Conservation (phyloP, 2,797 vertebrate species). For the Megalops cyprinoides region DNA sequence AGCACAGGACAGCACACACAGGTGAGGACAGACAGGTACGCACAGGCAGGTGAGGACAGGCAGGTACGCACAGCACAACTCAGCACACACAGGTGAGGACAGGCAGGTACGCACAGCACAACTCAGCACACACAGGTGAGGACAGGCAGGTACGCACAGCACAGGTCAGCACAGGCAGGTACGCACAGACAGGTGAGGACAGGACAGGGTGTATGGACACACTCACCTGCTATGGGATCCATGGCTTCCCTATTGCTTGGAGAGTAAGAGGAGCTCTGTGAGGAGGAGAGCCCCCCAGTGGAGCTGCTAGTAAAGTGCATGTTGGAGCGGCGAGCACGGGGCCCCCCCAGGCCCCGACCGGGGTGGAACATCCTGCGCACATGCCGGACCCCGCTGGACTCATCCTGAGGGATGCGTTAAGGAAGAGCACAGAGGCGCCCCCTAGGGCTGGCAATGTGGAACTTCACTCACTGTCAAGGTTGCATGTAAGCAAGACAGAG, state of each 20-base stretch:
- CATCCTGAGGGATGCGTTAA: slow-evolving; percentile 86
- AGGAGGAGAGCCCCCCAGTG: slow-evolving; percentile 92
- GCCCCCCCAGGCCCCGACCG: slow-evolving; percentile 91
- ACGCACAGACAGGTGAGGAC: too few relatives aligned
- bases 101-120: not conserved
- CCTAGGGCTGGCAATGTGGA: too few relatives aligned
- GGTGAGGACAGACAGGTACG: too few relatives aligned
- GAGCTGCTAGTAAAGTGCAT: slow-evolving; percentile 99
- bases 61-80: too few relatives aligned
- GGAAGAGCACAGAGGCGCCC: slow-evolving; percentile 57
- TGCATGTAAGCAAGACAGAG: too few relatives aligned
- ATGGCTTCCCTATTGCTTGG: slow-evolving; percentile 99
- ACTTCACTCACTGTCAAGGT: too few relatives aligned
- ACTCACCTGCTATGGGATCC: slow-evolving; percentile 98
- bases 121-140: not conserved
- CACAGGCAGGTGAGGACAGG: too few relatives aligned
- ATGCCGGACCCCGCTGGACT: slow-evolving; percentile 97
- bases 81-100: not conserved
- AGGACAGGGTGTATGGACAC: too few relatives aligned
- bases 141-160: too few relatives aligned
- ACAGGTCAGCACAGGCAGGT: not conserved
- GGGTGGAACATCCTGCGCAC: slow-evolving; percentile 99
- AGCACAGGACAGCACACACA: too few relatives aligned
- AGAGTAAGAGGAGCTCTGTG: slow-evolving; percentile 98
- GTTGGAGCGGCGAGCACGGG: slow-evolving; percentile 96